Conservation (phyloP, 1,140 invertebrate species). For the Schlechtendalia chinensis region DNA sequence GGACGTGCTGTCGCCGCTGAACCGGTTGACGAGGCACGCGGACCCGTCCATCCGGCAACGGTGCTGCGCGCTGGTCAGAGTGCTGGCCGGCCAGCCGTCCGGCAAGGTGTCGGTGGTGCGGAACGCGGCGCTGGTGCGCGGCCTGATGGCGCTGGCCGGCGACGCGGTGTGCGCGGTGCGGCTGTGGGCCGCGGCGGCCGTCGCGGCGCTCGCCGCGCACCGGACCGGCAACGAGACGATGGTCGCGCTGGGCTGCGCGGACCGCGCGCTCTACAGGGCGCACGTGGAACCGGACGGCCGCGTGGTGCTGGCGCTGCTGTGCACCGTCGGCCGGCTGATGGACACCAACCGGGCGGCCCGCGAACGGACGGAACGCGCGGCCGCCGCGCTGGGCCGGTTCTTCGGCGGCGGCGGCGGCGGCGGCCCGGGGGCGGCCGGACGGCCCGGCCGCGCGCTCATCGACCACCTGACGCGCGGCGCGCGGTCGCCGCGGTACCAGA, state of each 20-base stretch:
- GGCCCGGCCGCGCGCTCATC: neutral
- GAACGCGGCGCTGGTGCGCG: neutral
- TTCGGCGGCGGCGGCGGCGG: neutral
- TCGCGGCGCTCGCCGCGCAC: neutral
- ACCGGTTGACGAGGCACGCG: neutral
- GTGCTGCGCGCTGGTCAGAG: neutral
- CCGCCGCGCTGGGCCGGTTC: neutral
- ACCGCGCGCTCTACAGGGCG: neutral
- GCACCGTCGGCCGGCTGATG: neutral
- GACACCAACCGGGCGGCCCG: neutral
- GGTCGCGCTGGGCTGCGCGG: neutral
- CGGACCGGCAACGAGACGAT: neutral
- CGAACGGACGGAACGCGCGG: too few relatives aligned
- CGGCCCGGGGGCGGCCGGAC: neutral
- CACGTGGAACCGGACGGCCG: neutral
- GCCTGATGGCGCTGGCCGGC: neutral
- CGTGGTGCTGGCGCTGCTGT: neutral
- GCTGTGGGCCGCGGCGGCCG: neutral
- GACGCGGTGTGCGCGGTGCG: neutral
- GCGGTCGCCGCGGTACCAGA: neutral
- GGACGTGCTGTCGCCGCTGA: neutral
- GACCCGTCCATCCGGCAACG: slow-evolving; percentile 17
- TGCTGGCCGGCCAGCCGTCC: neutral
- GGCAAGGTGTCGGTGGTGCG: neutral
- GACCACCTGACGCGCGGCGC: neutral